phyloP scores from a whole-genome alignment of 2,888 invertebrate genomes.

The Rhopalosiphum nymphaeae region DNA sequence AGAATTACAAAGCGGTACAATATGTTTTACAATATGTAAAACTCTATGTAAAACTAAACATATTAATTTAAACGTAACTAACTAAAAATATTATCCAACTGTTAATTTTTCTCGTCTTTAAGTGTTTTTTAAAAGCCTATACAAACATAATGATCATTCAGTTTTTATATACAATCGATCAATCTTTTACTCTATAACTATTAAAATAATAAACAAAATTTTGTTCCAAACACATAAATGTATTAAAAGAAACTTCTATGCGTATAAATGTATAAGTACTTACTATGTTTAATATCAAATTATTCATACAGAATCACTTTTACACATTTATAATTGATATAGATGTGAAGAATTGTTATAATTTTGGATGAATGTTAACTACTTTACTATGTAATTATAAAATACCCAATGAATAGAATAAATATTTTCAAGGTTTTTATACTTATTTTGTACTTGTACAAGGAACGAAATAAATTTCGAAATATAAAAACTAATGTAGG shows the following conservation, averaged over 20 bases:
- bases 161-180: not conserved
- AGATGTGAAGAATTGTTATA: not conserved
- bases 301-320: not conserved
- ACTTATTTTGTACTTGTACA: not conserved
- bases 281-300: too few species aligned
- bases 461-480: not conserved
- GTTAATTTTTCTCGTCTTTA: not conserved
- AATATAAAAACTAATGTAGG: not conserved
- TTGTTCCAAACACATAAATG: not conserved
- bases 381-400: not conserved
- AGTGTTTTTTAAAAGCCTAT: not conserved
- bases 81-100: conserved; percentile 21
- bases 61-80: conserved; percentile 24
- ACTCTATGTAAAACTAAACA: conserved; percentile 22
- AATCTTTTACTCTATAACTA: not conserved
- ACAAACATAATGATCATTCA: not conserved
- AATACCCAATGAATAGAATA: not conserved
- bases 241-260: not conserved
- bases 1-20: not conserved
- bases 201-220: not conserved
- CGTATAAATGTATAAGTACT: not conserved
- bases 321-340: not conserved
- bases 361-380: not conserved
- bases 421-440: not conserved
- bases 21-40: not conserved